Evolutionary conservation across 2,888 invertebrate species (phyloP).

Genomic region (Gerris lacustris): DNA sequence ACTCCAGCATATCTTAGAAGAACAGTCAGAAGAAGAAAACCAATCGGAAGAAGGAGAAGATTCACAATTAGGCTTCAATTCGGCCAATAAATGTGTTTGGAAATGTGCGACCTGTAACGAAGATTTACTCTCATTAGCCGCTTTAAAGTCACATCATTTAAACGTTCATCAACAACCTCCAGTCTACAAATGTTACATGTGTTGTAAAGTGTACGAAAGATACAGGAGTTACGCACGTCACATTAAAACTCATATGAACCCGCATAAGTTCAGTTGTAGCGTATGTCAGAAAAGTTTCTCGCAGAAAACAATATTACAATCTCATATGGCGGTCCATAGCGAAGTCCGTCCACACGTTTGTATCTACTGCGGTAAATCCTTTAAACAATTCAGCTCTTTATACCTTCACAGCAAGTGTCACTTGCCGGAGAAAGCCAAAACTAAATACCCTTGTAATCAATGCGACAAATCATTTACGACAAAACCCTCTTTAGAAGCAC

Average conservation of each 20-base stretch:
- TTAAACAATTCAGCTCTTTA: slow-evolving; percentile 33
- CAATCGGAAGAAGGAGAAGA: background rate
- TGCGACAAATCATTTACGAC: slow-evolving; percentile 33
- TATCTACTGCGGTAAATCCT: slow-evolving; percentile 33
- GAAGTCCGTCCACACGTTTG: slow-evolving; percentile 32
- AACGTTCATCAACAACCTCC: slow-evolving; percentile 30
- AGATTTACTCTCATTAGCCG: slow-evolving; percentile 24
- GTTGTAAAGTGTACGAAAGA: slow-evolving; percentile 31
- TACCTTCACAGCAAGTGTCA: slow-evolving; percentile 33
- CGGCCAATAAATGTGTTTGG: slow-evolving; percentile 25
- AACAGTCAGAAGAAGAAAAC: background rate
- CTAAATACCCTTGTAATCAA: slow-evolving; percentile 32
- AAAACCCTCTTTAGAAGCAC: slow-evolving; percentile 32
- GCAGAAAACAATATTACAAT: slow-evolving; percentile 31
- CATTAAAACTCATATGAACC: slow-evolving; percentile 31
- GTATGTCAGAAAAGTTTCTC: slow-evolving; percentile 33
- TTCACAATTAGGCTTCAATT: slow-evolving; percentile 11
- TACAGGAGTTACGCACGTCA: slow-evolving; percentile 33
- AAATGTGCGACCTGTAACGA: slow-evolving; percentile 25
- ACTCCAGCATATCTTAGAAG: background rate
- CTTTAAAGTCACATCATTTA: slow-evolving; percentile 30
- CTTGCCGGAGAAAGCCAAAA: slow-evolving; percentile 31
- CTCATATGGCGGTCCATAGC: slow-evolving; percentile 33
- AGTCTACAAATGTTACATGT: slow-evolving; percentile 32
- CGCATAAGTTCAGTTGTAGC: slow-evolving; percentile 31